These are phyloP conservation scores for Macrophya annulata DNA, from an alignment of 2,888 invertebrate genomes.

Conservation along the genomic window DNA sequence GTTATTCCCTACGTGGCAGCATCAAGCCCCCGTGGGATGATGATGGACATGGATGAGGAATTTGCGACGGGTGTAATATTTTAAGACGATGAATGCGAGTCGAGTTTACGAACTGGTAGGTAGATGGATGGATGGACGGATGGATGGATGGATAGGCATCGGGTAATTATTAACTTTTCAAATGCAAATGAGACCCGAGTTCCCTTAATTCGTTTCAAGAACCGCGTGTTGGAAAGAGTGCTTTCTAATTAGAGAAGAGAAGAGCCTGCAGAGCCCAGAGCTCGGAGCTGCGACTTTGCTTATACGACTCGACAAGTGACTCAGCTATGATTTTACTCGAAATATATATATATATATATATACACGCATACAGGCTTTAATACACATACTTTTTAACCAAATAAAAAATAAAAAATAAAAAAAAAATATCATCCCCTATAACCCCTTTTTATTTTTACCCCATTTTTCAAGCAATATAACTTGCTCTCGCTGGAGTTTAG, in stretches of 20 bases:
- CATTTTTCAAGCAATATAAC: constrained; percentile 36
- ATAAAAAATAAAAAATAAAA: no score
- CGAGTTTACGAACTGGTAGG: background rate
- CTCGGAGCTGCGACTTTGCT: background rate
- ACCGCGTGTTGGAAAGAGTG: constrained; percentile 2
- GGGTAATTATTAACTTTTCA: constrained; percentile 50
- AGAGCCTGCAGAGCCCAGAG: background rate
- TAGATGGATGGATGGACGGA: background rate
- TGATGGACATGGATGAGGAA: constrained; percentile 36
- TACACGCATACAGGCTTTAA: no score
- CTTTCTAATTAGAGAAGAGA: constrained; percentile 42
- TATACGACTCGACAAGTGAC: constrained; percentile 19
- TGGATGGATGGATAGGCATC: background rate
- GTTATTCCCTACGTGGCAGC: background rate
- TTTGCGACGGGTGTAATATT: constrained; percentile 15
- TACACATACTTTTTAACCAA: no score
- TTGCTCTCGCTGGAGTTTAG: constrained; percentile 34
- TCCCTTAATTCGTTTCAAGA: background rate
- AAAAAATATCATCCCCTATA: background rate
- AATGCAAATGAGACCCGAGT: constrained; percentile 32
- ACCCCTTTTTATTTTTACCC: background rate
- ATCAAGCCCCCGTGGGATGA: background rate
- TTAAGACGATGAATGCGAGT: constrained; percentile 7
- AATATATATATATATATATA: background rate
- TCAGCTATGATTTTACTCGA: background rate